Percentiles rank a stretch among this genome's conserved stretches.
These are phyloP conservation scores for Allygus modestus DNA, from an alignment of 2,888 invertebrate species.

Conservation along the genomic window DNA sequence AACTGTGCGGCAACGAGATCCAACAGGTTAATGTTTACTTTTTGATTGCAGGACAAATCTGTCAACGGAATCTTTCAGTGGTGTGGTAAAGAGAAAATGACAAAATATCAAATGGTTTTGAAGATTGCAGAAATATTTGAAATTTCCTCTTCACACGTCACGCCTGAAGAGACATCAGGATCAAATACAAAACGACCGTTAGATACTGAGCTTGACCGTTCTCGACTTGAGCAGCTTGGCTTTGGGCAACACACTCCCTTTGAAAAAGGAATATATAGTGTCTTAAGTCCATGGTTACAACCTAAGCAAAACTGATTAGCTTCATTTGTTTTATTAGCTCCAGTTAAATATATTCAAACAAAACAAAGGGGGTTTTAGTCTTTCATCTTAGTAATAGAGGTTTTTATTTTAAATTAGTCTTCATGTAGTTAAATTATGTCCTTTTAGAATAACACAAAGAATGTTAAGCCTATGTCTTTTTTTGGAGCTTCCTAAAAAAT, in stretches of 20 bases:
- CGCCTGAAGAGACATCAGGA: slow-evolving; percentile 72
- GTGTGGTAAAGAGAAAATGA: slow-evolving; percentile 75
- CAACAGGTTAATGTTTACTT: no score
- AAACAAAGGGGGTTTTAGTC: no score
- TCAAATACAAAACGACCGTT: slow-evolving; percentile 73
- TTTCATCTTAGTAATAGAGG: no score
- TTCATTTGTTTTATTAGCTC: no score
- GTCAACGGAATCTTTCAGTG: slow-evolving; percentile 76
- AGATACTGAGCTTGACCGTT: slow-evolving; percentile 73
- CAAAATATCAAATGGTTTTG: slow-evolving; percentile 76
- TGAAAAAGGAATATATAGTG: slow-evolving; percentile 72
- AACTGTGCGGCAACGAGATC: no score
- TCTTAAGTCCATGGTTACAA: slow-evolving; percentile 68
- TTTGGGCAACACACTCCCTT: slow-evolving; percentile 73
- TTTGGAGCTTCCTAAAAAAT: no score
- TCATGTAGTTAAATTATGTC: no score
- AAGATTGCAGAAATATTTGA: slow-evolving; percentile 74
- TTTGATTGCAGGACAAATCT: slow-evolving; percentile 65
- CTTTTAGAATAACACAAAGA: no score
- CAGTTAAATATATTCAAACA: no score
- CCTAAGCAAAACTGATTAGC: neutral
- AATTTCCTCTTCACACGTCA: slow-evolving; percentile 73
- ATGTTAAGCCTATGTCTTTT: no score
- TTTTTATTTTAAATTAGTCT: no score
- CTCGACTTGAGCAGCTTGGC: slow-evolving; percentile 72